Evolutionary conservation across 2,113 vertebrate genomes (phyloP).

Genomic region (Hippocampus barbouri): DNA sequence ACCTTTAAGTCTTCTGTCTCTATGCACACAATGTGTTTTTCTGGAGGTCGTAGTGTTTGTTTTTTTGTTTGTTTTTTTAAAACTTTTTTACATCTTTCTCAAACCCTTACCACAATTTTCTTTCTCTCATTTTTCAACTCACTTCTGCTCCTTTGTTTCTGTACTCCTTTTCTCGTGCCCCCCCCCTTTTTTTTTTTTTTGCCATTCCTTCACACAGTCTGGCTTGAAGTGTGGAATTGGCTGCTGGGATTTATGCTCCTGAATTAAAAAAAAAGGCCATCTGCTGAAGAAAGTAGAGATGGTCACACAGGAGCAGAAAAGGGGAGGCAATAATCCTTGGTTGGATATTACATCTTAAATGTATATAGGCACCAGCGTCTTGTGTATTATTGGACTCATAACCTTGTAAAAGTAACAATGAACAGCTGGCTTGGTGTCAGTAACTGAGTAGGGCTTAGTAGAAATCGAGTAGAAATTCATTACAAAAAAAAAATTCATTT

Average conservation of each 20-base stretch:
- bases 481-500: not conserved
- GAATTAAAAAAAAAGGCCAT: slow-evolving; percentile 73
- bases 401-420: not conserved
- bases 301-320: slow-evolving; percentile 39
- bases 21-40: not conserved
- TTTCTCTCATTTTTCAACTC: slow-evolving; percentile 13
- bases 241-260: slow-evolving; percentile 58
- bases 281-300: slow-evolving; percentile 60
- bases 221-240: slow-evolving; percentile 63
- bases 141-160: slow-evolving; percentile 41
- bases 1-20: not conserved
- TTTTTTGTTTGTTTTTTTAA: no score
- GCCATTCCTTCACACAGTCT: slow-evolving; percentile 56
- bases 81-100: slow-evolving; percentile 35
- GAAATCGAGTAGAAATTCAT: not conserved
- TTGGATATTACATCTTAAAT: slow-evolving; percentile 29
- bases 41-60: not conserved
- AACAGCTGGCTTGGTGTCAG: not conserved
- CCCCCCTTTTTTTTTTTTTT: slow-evolving; percentile 27
- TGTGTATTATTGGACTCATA: not conserved
- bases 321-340: slow-evolving; percentile 33
- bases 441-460: not conserved
- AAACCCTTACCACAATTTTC: slow-evolving; percentile 9
- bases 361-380: slow-evolving; percentile 25
- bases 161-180: slow-evolving; percentile 15